Base-by-base conservation (phyloP, 30 jellyfish, hydroid and myxozoan genomes). In the Hydra vulgaris region DNA sequence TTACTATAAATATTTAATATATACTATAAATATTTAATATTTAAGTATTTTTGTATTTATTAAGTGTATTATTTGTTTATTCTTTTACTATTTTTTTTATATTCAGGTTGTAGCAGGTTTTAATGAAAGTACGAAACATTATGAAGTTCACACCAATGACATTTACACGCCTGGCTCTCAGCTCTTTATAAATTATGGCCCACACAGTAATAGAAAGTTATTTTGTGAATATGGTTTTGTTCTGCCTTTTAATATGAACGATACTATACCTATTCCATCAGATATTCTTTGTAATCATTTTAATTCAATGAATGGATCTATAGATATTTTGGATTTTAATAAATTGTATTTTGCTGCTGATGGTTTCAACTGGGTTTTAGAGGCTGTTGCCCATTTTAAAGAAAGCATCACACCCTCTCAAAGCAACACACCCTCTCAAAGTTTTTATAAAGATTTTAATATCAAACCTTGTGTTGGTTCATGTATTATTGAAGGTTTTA, bases 141-240 rank as follows among this genome's bases (percentile, higher is more conserved):
- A 66, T 83, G 90, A 83, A 55, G 74, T 83, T n/a, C 21, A 1
- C 25, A 83, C 90, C 61, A 25, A 25, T 23, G 77, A 74, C 23
- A 12, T 0, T 18, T 83, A 83, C 66, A 74, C 25, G 61, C 85
- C 74, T 18, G 89, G 89, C 18, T 80, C 77, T 27, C 87, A 83
- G 69, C 24, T 83, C 23, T 83, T 83, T 27, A 83, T 83, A 12
- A 83, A 76, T 68, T 83, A 83, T 74, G 90, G 90, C 20, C 66
- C 61, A 23, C 90, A 83, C 40, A 26, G 76, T 67, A 83, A 83
- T 54, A 72, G 85, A 26, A 66, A 72, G 66, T 26, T 83, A 15
- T 53, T 75, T 21, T 20, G 8, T n/a, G 90, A 83, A 53, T 83
- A 83, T 23, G 90, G 90, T 7, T 83, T 83, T 55, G 55, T 26